Percentiles rank a stretch among this genome's conserved stretches.
Conservation (phyloP, 2,113 vertebrate genomes). For the Neolamprologus devosi region DNA sequence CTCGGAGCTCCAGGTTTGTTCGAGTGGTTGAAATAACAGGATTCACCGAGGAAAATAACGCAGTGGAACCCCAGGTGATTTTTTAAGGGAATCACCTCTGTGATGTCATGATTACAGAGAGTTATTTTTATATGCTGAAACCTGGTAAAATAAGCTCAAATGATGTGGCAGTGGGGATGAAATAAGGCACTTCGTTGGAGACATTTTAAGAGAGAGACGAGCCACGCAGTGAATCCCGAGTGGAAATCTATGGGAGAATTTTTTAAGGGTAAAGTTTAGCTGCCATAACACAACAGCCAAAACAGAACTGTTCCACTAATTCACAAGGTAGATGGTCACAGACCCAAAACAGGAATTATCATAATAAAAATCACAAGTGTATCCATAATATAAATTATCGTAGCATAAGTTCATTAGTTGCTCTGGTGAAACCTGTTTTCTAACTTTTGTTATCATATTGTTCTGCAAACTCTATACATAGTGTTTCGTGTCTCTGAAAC, state of each 20-base stretch:
- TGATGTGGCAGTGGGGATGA: background rate
- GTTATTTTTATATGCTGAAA: background rate
- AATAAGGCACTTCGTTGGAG: background rate
- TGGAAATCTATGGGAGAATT: background rate
- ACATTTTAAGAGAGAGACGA: background rate
- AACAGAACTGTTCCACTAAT: background rate
- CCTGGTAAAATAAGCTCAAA: background rate
- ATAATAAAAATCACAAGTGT: background rate
- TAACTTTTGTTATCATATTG: background rate
- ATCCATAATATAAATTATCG: background rate
- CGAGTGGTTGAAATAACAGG: constrained; percentile 59
- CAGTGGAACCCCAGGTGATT: constrained; percentile 40
- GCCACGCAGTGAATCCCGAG: background rate
- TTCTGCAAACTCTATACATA: background rate
- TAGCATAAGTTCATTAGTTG: background rate
- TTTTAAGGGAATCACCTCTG: constrained; percentile 36
- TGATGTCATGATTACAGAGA: constrained; percentile 16
- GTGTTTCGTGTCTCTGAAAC: background rate
- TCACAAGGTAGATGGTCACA: background rate
- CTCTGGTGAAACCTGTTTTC: background rate
- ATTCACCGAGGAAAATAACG: constrained; percentile 35
- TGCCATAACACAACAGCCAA: background rate
- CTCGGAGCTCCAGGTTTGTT: constrained; percentile 26
- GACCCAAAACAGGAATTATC: background rate
- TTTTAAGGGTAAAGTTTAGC: background rate